Evolutionary conservation across 2,113 vertebrate species (phyloP).

Genomic region (Petrocephalus zakoni): DNA sequence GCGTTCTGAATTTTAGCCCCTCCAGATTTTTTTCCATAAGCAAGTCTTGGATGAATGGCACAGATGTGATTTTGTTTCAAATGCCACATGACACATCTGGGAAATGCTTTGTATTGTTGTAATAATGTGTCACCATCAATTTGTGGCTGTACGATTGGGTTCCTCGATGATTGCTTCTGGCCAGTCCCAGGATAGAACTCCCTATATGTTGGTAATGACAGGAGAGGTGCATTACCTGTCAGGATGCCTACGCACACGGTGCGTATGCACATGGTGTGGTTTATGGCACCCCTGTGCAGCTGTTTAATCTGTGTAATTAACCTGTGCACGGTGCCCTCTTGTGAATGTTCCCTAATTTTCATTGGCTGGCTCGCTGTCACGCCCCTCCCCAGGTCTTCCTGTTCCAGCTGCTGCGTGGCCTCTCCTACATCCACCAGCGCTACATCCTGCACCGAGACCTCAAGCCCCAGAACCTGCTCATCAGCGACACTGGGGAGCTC

Average conservation of each 20-base stretch:
- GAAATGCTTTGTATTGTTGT: not conserved
- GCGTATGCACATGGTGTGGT: not conserved
- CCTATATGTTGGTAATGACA: not conserved
- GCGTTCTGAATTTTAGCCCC: not conserved
- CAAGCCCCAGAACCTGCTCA: slow-evolving; percentile 18
- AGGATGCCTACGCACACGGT: too few species aligned
- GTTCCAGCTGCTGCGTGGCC: slow-evolving; percentile 11
- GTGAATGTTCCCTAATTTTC: not conserved
- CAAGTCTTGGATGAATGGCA: not conserved
- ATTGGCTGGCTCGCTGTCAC: not conserved
- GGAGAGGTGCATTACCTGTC: not conserved
- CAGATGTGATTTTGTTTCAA: not conserved
- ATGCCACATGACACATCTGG: not conserved
- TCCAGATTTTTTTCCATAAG: not conserved
- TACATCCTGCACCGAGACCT: slow-evolving; percentile 13
- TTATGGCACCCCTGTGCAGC: not conserved
- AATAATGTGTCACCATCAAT: not conserved
- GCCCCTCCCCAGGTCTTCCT: slow-evolving; percentile 1
- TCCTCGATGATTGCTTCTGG: not conserved
- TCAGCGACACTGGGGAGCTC: slow-evolving; percentile 8
- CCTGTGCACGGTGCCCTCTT: not conserved
- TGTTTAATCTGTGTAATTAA: not conserved
- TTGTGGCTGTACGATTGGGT: not conserved
- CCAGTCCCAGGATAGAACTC: not conserved
- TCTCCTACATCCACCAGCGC: slow-evolving; percentile 16